Conservation (phyloP, 2,888 invertebrate genomes). For the Xylota sylvarum region DNA sequence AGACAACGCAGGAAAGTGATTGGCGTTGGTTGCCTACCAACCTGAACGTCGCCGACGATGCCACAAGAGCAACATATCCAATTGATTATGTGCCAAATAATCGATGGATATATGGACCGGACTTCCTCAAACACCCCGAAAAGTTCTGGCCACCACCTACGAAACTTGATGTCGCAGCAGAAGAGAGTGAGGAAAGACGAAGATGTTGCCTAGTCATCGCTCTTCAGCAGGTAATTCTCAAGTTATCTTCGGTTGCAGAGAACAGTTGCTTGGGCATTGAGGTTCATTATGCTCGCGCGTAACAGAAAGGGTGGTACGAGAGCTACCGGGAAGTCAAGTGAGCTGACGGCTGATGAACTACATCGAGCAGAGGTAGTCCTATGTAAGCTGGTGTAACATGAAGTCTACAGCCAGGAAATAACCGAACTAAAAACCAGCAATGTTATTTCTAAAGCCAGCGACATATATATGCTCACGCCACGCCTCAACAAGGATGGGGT, state of each 20-base stretch:
- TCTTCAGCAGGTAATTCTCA: not conserved
- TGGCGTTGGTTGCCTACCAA: no score
- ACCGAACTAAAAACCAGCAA: no score
- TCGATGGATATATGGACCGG: not conserved
- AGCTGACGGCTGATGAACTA: no score
- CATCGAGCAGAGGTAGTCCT: no score
- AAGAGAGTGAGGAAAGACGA: not conserved
- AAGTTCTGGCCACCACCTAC: not conserved
- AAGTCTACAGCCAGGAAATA: no score
- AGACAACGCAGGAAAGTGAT: no score
- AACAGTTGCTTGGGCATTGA: not conserved
- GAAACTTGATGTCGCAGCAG: not conserved
- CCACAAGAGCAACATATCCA: conserved; percentile 10
- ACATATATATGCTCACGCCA: not conserved
- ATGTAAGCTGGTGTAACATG: no score
- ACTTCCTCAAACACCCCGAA: no score
- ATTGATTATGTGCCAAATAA: not conserved
- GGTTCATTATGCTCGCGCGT: not conserved
- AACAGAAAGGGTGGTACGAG: no score
- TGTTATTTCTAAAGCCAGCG: no score
- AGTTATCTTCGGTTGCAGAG: not conserved
- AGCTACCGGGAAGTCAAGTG: no score
- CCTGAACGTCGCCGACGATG: no score
- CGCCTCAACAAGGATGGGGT: not conserved
- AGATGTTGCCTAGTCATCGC: not conserved